Evolutionary conservation across 2,113 vertebrate genomes (phyloP), one percentile per base, ranked within the genome.

Genomic region (Chaetura pelagica): DNA sequence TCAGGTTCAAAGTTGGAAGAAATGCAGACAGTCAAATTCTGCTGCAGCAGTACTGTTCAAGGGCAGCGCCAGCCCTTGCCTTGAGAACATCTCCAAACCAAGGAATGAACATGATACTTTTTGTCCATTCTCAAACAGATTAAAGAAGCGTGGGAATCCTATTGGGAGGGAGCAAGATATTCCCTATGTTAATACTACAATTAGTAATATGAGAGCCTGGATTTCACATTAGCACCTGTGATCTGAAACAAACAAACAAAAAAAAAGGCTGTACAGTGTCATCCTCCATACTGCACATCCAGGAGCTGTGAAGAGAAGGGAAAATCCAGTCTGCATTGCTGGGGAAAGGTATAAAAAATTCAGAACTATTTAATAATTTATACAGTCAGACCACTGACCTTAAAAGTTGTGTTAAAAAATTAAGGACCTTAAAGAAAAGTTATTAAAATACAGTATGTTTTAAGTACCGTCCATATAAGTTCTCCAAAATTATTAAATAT

Each of bases 401-500:
- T 97, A 97, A 94, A 95, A 96, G 77, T 97, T 94, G 68, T 95
- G 87, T 96, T 97, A 95, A 97, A 97, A 96, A 97, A 96, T 96
- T 96, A 97, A 95, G 96, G 92, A 79, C 72, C 75, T 95, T n/a
- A 79, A 81, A 92, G 68, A 89, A 95, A 92, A 89, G 29, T 93
- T 90, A 94, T 91, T 94, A 16, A 76, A 72, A 96, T n/a, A n/a
- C n/a, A n/a, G n/a, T n/a, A n/a, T n/a, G n/a, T n/a, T n/a, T n/a
- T n/a, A n/a, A n/a, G n/a, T n/a, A n/a, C n/a, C n/a, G n/a, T n/a
- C n/a, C n/a, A n/a, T n/a, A n/a, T n/a, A n/a, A n/a, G 42, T 34
- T 91, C 32, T 54, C 34, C 17, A 46, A 77, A 89, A 93, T 83
- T 80, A 94, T 90, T 80, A 87, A 90, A 40, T 83, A 58, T 52